Base-by-base conservation (phyloP, 1,140 invertebrate genomes). In the Drosophila hydei region DNA sequence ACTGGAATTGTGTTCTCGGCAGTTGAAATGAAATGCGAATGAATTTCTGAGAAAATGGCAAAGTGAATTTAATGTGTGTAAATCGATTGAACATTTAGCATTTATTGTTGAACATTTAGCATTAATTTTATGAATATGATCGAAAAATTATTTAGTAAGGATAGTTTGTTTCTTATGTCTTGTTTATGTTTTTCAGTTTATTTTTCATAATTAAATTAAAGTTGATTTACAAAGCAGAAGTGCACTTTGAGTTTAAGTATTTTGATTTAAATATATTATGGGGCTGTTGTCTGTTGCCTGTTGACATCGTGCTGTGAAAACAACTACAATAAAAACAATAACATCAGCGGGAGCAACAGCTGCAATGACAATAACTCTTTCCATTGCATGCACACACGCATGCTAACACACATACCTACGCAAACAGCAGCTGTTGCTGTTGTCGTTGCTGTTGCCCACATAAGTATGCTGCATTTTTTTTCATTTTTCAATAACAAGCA, bases 241-340 rank as follows among this genome's bases (percentile, higher is more conserved):
- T n/a, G n/a, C n/a, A n/a, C n/a, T n/a, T n/a, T n/a, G n/a, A n/a
- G n/a, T n/a, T n/a, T n/a, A 48, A 45, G 40, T 56, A 33, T 45
- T 64, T 76, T 83, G 64, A 64, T 83, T 81, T 75, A 85, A 84
- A 83, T 75, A 76, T 84, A 79, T 84, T 85, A 85, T 85, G 73
- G 50, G 59, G 73, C 69, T 38, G 38, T 56, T 56, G 54, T 56
- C 54, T 36, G 69, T 55, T 71, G 69, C 69, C 54, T 80, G 77
- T 71, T 84, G 80, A 77, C 69, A 85, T 79, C 62, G 51, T 75
- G 72, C 60, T 79, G 65, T 59, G 71, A 69, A 81, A 85, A 43
- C 65, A 61, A 60, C 60, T 70, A 60, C 74, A 67, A 71, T 75
- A 76, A 84, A 70, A 85, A 83, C 80, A 79, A 83, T 74, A 85